Conservation (phyloP, 1,140 invertebrate species). For the Achroia grisella region DNA sequence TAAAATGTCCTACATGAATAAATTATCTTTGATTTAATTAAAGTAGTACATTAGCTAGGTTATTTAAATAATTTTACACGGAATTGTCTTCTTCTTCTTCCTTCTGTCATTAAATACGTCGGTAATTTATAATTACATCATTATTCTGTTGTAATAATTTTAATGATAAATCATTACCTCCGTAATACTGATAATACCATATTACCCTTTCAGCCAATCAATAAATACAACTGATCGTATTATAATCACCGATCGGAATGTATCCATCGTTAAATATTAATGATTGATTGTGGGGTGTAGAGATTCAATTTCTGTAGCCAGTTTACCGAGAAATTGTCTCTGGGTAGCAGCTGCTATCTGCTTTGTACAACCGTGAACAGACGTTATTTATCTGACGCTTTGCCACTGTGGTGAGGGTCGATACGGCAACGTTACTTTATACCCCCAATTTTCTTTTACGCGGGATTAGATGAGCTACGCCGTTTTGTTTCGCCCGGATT, state of each 20-base stretch:
- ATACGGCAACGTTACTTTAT: background rate
- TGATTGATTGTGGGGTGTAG: background rate
- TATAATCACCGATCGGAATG: slow-evolving; percentile 20
- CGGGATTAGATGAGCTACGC: background rate
- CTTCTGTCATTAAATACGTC: too few relatives aligned
- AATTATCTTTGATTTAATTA: too few relatives aligned
- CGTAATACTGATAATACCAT: background rate
- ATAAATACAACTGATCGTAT: slow-evolving; percentile 16
- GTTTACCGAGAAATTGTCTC: slow-evolving; percentile 9
- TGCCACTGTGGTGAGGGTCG: background rate
- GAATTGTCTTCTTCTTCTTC: too few relatives aligned
- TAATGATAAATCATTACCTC: background rate
- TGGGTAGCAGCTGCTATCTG: slow-evolving; percentile 3
- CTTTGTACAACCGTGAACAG: background rate
- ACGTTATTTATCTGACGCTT: background rate
- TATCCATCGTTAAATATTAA: slow-evolving; percentile 5
- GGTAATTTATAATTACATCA: too few relatives aligned
- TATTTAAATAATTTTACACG: too few relatives aligned
- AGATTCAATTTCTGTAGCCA: slow-evolving; percentile 8
- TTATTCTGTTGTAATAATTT: too few relatives aligned
- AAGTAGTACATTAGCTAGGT: too few relatives aligned
- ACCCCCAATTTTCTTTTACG: slow-evolving; percentile 5
- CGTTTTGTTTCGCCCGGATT: too few relatives aligned
- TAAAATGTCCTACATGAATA: too few relatives aligned
- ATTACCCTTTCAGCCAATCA: background rate